phyloP scores from a whole-genome alignment of 2,797 vertebrate species.

The Saxicola maurus region DNA sequence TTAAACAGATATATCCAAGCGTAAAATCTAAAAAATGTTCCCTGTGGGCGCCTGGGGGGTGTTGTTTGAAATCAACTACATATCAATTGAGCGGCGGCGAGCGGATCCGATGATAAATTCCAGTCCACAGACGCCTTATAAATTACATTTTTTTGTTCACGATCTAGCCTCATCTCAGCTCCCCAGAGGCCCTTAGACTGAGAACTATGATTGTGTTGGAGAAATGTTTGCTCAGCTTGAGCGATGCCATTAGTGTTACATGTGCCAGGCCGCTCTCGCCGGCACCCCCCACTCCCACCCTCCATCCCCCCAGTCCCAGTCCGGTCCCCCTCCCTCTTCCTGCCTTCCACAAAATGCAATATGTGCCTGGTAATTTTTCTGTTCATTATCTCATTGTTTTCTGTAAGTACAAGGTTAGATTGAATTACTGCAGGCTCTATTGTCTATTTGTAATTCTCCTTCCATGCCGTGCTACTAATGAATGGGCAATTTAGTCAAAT shows the following conservation, averaged over 20 bases:
- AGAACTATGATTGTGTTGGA: constrained; percentile 84
- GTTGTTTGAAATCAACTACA: constrained; percentile 97
- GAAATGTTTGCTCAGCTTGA: constrained; percentile 85
- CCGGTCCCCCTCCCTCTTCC: background rate
- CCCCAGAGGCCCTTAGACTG: constrained; percentile 83
- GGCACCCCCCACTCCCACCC: background rate
- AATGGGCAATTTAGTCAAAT: constrained; percentile 98
- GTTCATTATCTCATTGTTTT: constrained; percentile 98
- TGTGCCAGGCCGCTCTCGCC: constrained; percentile 61
- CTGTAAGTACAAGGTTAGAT: constrained; percentile 99
- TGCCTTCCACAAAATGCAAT: constrained; percentile 76
- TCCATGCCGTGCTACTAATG: constrained; percentile 88
- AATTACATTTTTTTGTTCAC: constrained; percentile 87
- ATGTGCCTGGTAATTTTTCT: constrained; percentile 89
- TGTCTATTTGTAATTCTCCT: constrained; percentile 92
- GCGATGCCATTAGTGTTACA: constrained; percentile 79
- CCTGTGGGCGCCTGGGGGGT: constrained; percentile 87
- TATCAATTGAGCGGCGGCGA: constrained; percentile 92
- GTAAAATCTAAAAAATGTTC: constrained; percentile 99
- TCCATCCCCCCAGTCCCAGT: background rate
- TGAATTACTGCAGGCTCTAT: constrained; percentile 94
- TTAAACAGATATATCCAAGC: constrained; percentile 99
- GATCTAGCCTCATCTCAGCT: constrained; percentile 84
- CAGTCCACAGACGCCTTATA: constrained; percentile 88
- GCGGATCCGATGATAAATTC: constrained; percentile 90